Evolutionary conservation across 2,888 invertebrate genomes (phyloP).

Genomic region (Polia nebulosa): DNA sequence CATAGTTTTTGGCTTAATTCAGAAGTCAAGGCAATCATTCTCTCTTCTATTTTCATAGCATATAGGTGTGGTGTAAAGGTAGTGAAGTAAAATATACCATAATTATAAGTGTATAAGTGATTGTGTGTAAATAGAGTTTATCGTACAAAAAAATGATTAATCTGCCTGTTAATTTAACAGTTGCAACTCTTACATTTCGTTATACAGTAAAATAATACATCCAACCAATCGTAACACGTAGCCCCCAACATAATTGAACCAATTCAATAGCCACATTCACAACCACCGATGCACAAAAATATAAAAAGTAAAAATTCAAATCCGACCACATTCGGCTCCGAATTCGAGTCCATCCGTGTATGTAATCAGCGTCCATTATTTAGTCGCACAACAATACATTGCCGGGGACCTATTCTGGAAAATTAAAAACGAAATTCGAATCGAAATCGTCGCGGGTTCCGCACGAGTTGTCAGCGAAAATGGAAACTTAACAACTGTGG

Average conservation of each 20-base stretch:
- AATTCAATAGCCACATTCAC: constrained; percentile 42
- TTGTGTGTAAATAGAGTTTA: too few relatives aligned
- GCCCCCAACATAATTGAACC: constrained; percentile 40
- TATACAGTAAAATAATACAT: constrained; percentile 31
- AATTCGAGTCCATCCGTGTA: constrained; percentile 65
- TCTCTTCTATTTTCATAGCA: too few relatives aligned
- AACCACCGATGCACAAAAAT: constrained; percentile 56
- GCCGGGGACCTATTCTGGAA: constrained; percentile 80
- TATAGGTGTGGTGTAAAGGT: too few relatives aligned
- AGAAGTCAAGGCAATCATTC: too few relatives aligned
- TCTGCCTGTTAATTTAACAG: not conserved
- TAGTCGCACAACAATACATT: constrained; percentile 69
- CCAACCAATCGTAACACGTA: constrained; percentile 25
- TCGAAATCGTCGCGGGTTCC: constrained; percentile 86
- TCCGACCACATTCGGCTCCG: constrained; percentile 61
- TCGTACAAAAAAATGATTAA: too few relatives aligned
- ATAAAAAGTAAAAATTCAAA: constrained; percentile 66
- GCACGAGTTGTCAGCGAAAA: constrained; percentile 86
- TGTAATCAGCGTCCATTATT: constrained; percentile 71
- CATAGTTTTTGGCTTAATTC: too few relatives aligned
- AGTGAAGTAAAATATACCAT: too few relatives aligned
- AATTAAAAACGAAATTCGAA: constrained; percentile 88
- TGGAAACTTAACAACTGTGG: constrained; percentile 89
- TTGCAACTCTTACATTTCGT: constrained; percentile 5
- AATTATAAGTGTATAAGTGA: too few relatives aligned